Conservation (phyloP, 2,113 vertebrate genomes). For the Gallinago jamesoni region DNA sequence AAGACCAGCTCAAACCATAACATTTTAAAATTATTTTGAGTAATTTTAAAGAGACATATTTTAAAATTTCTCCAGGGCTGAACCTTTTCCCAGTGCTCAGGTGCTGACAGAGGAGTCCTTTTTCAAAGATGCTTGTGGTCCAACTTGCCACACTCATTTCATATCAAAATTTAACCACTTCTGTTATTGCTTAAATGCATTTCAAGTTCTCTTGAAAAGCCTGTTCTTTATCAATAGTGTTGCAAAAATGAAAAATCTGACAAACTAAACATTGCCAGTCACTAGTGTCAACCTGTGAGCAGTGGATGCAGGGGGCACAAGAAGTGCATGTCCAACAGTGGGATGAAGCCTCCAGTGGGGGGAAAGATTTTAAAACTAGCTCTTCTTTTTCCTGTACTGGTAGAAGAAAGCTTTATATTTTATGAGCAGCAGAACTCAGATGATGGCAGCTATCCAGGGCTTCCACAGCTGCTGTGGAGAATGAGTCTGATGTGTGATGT, state of each 20-base stretch:
- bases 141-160: not conserved
- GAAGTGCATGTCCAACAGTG: not conserved
- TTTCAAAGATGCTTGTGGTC: not conserved
- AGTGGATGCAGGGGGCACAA: not conserved
- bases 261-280: not conserved
- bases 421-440: not conserved
- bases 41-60: not conserved
- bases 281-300: not conserved
- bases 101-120: not conserved
- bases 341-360: not conserved
- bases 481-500: not conserved
- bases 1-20: not conserved
- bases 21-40: not conserved
- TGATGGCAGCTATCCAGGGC: not conserved
- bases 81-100: not conserved
- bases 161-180: not conserved
- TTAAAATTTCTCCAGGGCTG: not conserved
- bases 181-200: not conserved
- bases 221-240: not conserved
- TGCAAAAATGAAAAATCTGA: not conserved
- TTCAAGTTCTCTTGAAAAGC: not conserved
- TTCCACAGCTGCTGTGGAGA: not conserved
- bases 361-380: not conserved
- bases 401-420: not conserved
- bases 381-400: not conserved